Evolutionary conservation across 1,140 invertebrate genomes (phyloP).

Genomic region (Sycobia sp.): DNA sequence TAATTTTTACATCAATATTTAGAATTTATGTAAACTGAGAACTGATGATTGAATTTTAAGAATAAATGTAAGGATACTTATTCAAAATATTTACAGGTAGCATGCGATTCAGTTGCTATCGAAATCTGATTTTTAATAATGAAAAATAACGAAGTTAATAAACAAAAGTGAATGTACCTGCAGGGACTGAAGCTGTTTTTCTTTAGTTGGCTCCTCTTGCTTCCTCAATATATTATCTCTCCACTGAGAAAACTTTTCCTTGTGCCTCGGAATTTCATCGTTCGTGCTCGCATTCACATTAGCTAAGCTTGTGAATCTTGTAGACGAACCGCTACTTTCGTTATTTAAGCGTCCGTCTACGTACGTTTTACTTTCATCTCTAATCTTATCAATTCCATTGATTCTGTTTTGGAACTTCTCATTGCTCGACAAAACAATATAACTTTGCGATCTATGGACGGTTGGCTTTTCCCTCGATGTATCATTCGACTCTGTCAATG

Average conservation of each 20-base stretch:
- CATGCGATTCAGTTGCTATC: too few species aligned
- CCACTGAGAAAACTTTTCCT: conserved; percentile 55
- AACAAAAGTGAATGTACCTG: conserved; percentile 39
- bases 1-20: neutral
- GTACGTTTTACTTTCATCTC: conserved; percentile 14
- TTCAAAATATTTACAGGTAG: too few species aligned
- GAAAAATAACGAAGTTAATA: too few species aligned
- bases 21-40: too few species aligned
- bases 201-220: conserved; percentile 48
- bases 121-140: too few species aligned
- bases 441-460: conserved; percentile 52
- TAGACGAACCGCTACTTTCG: conserved; percentile 3
- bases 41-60: too few species aligned
- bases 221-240: conserved; percentile 52
- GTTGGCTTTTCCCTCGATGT: conserved; percentile 32
- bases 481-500: neutral
- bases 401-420: conserved; percentile 44
- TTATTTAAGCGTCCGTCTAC: neutral
- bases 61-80: too few species aligned
- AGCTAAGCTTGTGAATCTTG: conserved; percentile 37
- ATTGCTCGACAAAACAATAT: conserved; percentile 47
- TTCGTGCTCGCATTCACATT: conserved; percentile 35
- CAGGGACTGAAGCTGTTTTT: conserved; percentile 53
- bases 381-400: conserved; percentile 10
- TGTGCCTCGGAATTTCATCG: conserved; percentile 36